Evolutionary conservation across 1,140 invertebrate species (phyloP).

Genomic region (Lordiphosa collinella): DNA sequence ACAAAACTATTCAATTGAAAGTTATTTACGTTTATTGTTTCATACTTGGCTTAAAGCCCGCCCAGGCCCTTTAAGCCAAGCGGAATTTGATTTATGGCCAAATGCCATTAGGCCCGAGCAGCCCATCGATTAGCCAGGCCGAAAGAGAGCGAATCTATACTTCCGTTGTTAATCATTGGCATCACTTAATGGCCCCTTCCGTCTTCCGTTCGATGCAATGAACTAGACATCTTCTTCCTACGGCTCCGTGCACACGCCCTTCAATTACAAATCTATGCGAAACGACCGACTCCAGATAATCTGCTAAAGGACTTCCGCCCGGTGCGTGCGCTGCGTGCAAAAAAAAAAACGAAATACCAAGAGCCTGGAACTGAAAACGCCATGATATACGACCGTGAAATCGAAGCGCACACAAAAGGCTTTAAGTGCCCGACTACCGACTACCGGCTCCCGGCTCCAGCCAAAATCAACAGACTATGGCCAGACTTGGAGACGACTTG

Average conservation of each 20-base stretch:
- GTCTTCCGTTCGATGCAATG: constrained; percentile 41
- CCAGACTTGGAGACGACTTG: constrained; percentile 23
- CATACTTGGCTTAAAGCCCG: constrained; percentile 17
- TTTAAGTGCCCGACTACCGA: constrained; percentile 45
- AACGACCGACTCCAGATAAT: constrained; percentile 58
- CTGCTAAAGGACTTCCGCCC: constrained; percentile 77
- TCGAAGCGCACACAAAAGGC: constrained; percentile 53
- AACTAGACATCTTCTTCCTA: constrained; percentile 26
- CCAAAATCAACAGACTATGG: constrained; percentile 72
- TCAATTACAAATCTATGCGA: constrained; percentile 77
- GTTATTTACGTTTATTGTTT: constrained; percentile 75
- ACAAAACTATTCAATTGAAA: constrained; percentile 76
- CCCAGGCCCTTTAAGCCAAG: constrained; percentile 31
- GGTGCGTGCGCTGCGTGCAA: constrained; percentile 58
- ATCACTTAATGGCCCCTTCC: constrained; percentile 79
- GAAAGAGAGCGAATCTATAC: constrained; percentile 52
- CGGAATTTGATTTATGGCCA: constrained; percentile 64
- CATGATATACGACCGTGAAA: constrained; percentile 76
- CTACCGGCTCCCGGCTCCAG: constrained; percentile 3
- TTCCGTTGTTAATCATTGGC: constrained; percentile 79
- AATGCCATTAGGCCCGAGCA: constrained; percentile 66
- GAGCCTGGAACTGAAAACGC: constrained; percentile 61
- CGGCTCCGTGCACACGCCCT: constrained; percentile 63
- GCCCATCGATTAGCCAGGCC: constrained; percentile 54
- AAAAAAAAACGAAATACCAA: constrained; percentile 27